Evolutionary conservation across 2,113 vertebrate species (phyloP).

Genomic region (Cephalopholis sonnerati): DNA sequence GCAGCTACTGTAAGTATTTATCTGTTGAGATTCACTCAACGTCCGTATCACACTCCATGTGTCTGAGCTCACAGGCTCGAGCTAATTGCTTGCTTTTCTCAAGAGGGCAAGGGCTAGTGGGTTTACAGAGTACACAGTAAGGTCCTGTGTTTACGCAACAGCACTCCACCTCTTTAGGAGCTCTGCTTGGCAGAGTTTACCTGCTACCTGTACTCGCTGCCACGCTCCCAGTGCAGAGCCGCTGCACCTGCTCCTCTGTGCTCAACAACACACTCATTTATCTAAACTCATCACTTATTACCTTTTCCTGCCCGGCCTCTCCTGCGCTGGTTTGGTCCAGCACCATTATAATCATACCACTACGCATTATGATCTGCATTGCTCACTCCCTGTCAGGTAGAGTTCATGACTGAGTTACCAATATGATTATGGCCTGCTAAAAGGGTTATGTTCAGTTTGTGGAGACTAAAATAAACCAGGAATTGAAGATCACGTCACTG

Average conservation of each 20-base stretch:
- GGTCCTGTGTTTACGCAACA: conserved; percentile 77
- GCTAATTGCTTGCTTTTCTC: conserved; percentile 83
- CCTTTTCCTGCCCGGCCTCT: not conserved
- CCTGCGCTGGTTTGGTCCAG: conserved; percentile 14
- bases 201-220: conserved; percentile 59
- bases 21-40: conserved; percentile 17
- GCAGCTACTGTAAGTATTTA: conserved; percentile 17
- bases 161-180: conserved; percentile 69
- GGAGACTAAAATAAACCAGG: conserved; percentile 37
- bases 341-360: conserved; percentile 29
- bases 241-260: conserved; percentile 55
- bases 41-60: conserved; percentile 31
- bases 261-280: conserved; percentile 62
- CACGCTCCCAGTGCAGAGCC: conserved; percentile 19
- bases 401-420: conserved; percentile 27
- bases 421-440: conserved; percentile 3
- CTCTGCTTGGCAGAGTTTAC: conserved; percentile 54
- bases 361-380: conserved; percentile 2
- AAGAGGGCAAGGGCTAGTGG: conserved; percentile 67
- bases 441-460: conserved; percentile 10
- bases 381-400: conserved; percentile 18
- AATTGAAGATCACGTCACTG: conserved; percentile 21
- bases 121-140: conserved; percentile 80
- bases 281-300: conserved; percentile 33
- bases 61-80: conserved; percentile 60